phyloP scores from a whole-genome alignment of 92 coral and sea anemone genomes.

The Zoanthus solanderi region DNA sequence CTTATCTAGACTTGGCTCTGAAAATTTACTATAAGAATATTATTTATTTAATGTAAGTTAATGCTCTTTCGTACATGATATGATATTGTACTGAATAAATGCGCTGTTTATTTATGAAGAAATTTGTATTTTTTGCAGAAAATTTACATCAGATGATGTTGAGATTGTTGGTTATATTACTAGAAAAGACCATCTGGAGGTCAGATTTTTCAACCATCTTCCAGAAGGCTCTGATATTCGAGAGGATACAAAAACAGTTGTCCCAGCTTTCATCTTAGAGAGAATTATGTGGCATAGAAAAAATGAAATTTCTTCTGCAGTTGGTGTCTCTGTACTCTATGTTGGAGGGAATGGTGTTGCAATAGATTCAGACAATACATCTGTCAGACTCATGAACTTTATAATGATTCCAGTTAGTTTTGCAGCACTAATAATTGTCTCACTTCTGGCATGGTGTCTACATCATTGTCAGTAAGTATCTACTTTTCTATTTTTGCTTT shows the following conservation, averaged over 20 bases:
- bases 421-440: constrained; percentile 60
- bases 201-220: constrained; percentile 51
- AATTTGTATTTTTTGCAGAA: constrained; percentile 16
- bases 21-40: too few relatives aligned
- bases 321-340: constrained; percentile 59
- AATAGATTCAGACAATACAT: background rate
- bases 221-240: constrained; percentile 73
- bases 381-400: constrained; percentile 65
- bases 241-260: constrained; percentile 50
- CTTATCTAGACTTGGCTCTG: too few relatives aligned
- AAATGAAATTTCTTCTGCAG: constrained; percentile 41
- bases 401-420: constrained; percentile 82
- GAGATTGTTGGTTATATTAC: background rate
- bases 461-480: constrained; percentile 75
- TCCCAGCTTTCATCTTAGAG: constrained; percentile 50
- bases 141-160: background rate
- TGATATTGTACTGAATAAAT: too few relatives aligned
- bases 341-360: constrained; percentile 17
- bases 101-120: background rate
- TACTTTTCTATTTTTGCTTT: background rate
- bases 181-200: constrained; percentile 46
- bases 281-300: constrained; percentile 45
- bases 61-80: too few relatives aligned
- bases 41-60: too few relatives aligned
- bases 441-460: constrained; percentile 71